Conservation (phyloP, 2,888 invertebrate species). For the Sinodicranocentrus sp. region DNA sequence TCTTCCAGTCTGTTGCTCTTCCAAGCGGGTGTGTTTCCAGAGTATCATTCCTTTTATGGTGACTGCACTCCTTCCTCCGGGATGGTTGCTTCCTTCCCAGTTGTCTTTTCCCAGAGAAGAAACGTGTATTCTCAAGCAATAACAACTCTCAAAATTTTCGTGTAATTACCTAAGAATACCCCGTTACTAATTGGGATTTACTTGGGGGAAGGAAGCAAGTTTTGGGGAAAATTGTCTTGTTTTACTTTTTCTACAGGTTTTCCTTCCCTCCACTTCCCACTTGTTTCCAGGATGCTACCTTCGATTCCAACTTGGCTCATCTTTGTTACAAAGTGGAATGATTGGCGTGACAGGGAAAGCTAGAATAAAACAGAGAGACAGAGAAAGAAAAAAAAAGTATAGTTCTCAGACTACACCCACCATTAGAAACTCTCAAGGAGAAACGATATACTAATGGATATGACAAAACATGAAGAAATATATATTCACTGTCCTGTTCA, state of each 20-base stretch:
- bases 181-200: constrained; percentile 74
- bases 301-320: constrained; percentile 50
- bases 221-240: constrained; percentile 36
- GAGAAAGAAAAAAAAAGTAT: too few relatives aligned
- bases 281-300: constrained; percentile 56
- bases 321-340: neutral
- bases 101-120: constrained; percentile 81
- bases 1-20: constrained; percentile 52
- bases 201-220: constrained; percentile 12
- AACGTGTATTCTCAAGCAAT: constrained; percentile 99
- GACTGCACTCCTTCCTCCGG: neutral
- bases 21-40: neutral
- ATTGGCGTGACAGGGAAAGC: constrained; percentile 11
- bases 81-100: constrained; percentile 24
- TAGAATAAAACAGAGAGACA: too few relatives aligned
- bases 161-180: constrained; percentile 99
- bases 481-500: constrained; percentile 1
- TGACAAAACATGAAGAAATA: neutral
- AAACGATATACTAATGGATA: neutral
- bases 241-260: constrained; percentile 46
- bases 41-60: constrained; percentile 19
- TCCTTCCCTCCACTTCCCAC: constrained; percentile 18
- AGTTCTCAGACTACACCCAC: neutral
- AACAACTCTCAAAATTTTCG: constrained; percentile 89
- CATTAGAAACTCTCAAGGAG: neutral